These are phyloP conservation scores for Deroptyus accipitrinus DNA, from an alignment of 2,113 vertebrate species.

Conservation along the genomic window DNA sequence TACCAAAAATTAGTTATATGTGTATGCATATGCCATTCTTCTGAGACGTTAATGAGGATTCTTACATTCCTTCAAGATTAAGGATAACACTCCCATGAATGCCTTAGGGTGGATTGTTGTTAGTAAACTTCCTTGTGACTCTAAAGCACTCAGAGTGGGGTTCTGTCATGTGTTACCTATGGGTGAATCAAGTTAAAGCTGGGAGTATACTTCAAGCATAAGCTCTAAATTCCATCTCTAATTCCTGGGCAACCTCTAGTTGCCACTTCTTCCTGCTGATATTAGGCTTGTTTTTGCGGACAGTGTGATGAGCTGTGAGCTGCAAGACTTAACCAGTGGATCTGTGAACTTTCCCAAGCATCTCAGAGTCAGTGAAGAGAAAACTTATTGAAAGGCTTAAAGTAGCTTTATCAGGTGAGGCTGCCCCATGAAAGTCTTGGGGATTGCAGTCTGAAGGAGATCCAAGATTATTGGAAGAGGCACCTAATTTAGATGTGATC, in stretches of 20 bases:
- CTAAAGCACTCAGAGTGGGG: neutral
- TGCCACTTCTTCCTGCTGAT: neutral
- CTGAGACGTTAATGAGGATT: neutral
- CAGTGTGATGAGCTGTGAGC: neutral
- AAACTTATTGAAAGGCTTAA: neutral
- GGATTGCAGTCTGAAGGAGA: neutral
- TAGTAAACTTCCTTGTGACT: neutral
- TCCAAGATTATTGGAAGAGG: constrained; percentile 28
- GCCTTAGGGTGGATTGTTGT: neutral
- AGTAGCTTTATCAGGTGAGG: neutral
- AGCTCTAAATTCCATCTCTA: neutral
- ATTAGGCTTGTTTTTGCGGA: neutral
- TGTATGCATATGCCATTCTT: neutral
- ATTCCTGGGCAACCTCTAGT: neutral
- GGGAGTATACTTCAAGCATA: neutral
- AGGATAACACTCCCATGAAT: neutral
- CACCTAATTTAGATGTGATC: constrained; percentile 26
- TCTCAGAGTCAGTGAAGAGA: neutral
- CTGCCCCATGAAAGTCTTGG: neutral
- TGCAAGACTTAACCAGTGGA: neutral
- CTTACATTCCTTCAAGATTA: neutral
- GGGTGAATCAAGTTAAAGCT: neutral
- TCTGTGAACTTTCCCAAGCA: neutral
- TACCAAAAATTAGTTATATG: neutral
- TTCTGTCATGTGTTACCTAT: neutral